Percentiles rank a stretch among this genome's conserved stretches.
Conservation (phyloP, 2,888 invertebrate species). For the Macrophya alboannulata region DNA sequence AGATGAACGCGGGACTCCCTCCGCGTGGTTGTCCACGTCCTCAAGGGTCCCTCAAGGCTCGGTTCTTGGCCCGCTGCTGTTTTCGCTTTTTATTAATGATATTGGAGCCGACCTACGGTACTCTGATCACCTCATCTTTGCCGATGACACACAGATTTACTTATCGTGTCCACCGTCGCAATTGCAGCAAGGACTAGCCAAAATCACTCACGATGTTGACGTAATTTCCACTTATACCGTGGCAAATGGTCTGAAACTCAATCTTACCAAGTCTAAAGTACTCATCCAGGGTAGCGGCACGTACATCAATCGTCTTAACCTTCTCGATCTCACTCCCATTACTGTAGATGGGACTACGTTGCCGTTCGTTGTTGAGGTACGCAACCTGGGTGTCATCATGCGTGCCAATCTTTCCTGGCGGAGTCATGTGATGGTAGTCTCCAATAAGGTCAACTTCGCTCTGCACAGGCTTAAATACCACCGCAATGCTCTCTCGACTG, state of each 20-base stretch:
- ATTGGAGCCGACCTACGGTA: background rate
- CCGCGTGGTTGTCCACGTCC: background rate
- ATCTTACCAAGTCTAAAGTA: background rate
- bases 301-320: background rate
- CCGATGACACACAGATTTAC: constrained; percentile 56
- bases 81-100: constrained; percentile 53
- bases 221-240: background rate
- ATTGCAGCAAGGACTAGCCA: background rate
- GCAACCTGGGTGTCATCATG: background rate
- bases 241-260: background rate
- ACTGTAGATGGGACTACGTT: background rate
- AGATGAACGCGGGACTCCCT: background rate
- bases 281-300: background rate
- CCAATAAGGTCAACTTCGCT: background rate
- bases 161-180: background rate
- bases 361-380: background rate
- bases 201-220: background rate
- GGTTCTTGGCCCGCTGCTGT: constrained; percentile 14
- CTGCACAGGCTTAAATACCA: background rate
- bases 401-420: background rate
- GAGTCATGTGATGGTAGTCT: background rate
- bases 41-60: constrained; percentile 1
- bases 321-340: background rate
- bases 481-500: background rate
- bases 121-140: constrained; percentile 35